phyloP scores from a whole-genome alignment of 2,797 vertebrate genomes.

The Labeo calbasu region DNA sequence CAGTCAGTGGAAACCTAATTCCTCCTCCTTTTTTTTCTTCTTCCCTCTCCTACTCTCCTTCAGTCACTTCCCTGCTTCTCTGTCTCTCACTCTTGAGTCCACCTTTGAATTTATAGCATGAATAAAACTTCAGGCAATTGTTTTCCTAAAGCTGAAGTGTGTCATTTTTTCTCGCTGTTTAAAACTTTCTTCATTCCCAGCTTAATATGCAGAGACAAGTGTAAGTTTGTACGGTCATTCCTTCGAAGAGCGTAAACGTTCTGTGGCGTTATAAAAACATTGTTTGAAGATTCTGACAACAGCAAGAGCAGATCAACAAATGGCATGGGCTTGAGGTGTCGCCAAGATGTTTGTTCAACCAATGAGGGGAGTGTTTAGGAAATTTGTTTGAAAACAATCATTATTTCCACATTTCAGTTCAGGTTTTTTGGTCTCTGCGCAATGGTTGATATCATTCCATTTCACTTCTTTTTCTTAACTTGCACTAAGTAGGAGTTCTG shows the following conservation, averaged over 20 bases:
- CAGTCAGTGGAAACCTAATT: constrained; percentile 85
- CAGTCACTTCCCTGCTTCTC: constrained; percentile 58
- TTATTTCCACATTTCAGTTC: constrained; percentile 9
- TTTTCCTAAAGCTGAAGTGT: constrained; percentile 5
- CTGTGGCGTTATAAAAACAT: background rate
- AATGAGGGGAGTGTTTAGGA: background rate
- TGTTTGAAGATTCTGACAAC: background rate
- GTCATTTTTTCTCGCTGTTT: background rate
- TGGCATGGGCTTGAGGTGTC: background rate
- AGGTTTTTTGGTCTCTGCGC: background rate
- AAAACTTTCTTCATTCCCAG: background rate
- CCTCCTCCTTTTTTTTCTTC: constrained; percentile 65
- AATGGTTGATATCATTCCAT: background rate
- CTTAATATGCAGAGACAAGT: constrained; percentile 11
- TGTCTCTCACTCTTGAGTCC: constrained; percentile 31
- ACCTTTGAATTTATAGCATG: constrained; percentile 13
- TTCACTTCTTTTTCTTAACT: constrained; percentile 12
- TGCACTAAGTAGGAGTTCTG: background rate
- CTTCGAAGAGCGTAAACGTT: background rate
- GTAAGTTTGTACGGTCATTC: background rate
- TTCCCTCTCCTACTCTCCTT: constrained; percentile 57
- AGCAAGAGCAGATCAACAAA: constrained; percentile 17
- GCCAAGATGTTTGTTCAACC: background rate
- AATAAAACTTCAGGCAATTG: constrained; percentile 18
- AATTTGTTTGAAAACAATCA: constrained; percentile 18